Evolutionary conservation across 2,888 invertebrate species (phyloP), one percentile per base, ranked within the genome.

Genomic region (Pammene aurita): DNA sequence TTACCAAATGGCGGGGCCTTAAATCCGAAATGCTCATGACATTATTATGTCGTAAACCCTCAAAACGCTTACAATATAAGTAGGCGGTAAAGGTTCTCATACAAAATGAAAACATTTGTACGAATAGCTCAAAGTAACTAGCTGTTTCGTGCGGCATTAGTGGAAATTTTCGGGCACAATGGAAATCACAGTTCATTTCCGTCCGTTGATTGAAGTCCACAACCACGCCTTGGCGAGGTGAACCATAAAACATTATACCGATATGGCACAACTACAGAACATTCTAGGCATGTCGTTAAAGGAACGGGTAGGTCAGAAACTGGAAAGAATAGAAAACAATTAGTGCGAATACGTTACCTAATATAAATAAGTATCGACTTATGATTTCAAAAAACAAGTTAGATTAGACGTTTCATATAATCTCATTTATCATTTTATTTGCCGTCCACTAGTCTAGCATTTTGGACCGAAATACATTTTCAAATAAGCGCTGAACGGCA

Each of bases 161-260:
- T 72, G 74, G 71, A 77, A 76, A 76, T 75, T 80, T 81, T 76
- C 77, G 82, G 80, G 79, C 79, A 79, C 83, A 86, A 87, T 83
- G 83, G 79, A 81, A 85, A 88, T 89, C 84, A 86, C 80, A 80
- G 80, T 84, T 80, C 83, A 87, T 89, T 88, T 90, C 88, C 89
- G 83, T 80, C 42, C 73, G 75, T 76, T 85, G 88, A 89, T 89
- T 87, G 85, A 87, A 86, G 85, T 80, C 81, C 76, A 75, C 75
- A 75, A 80, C 78, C 83, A 79, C 82, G 80, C 84, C 83, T 77
- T 72, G 68, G 67, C 71, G 58, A 56, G 56, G 62, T 42, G 60
- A 50, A 55, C 58, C 54, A 48, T 69, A 65, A 54, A 60, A 65
- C 41, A 54, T 69, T 64, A 52, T 46, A 34, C 14, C 42, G 56